A percentile compares a stretch with the other conserved stretches of the same genome.
These are phyloP conservation scores for Mamestra configurata DNA, from an alignment of 1,140 invertebrate species.

Conservation along the genomic window DNA sequence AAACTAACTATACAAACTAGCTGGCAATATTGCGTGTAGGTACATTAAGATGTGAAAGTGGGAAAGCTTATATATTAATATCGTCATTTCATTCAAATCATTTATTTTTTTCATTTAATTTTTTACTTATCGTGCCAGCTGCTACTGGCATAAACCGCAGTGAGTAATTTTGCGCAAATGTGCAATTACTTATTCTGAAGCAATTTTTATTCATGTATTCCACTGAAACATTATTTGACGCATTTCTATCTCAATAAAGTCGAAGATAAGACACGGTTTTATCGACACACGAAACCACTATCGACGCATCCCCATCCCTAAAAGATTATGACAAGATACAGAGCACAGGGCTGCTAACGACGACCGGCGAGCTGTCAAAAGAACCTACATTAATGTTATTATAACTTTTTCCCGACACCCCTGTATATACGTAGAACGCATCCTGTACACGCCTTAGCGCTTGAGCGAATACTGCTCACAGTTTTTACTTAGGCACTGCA, in stretches of 20 bases:
- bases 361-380: constrained; percentile 84
- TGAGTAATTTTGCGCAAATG: too few species aligned
- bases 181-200: too few species aligned
- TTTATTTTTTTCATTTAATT: too few species aligned
- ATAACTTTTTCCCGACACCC: constrained; percentile 82
- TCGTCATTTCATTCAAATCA: neutral
- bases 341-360: constrained; percentile 84
- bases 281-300: constrained; percentile 45
- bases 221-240: too few species aligned
- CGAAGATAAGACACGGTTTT: neutral
- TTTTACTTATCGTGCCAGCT: too few species aligned
- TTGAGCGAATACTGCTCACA: constrained; percentile 11
- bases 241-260: neutral
- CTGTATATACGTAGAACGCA: constrained; percentile 49
- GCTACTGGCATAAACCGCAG: too few species aligned
- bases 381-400: constrained; percentile 87
- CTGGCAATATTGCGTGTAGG: neutral
- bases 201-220: too few species aligned
- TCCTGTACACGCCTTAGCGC: constrained; percentile 26
- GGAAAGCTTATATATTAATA: neutral
- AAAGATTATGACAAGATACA: constrained; percentile 87
- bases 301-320: constrained; percentile 65
- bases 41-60: neutral
- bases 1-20: neutral
- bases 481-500: constrained; percentile 36